A percentile compares a stretch with the other conserved stretches of the same genome.
These are phyloP conservation scores for Eupithecia abbreviata DNA, from an alignment of 2,888 invertebrate species.

Conservation along the genomic window DNA sequence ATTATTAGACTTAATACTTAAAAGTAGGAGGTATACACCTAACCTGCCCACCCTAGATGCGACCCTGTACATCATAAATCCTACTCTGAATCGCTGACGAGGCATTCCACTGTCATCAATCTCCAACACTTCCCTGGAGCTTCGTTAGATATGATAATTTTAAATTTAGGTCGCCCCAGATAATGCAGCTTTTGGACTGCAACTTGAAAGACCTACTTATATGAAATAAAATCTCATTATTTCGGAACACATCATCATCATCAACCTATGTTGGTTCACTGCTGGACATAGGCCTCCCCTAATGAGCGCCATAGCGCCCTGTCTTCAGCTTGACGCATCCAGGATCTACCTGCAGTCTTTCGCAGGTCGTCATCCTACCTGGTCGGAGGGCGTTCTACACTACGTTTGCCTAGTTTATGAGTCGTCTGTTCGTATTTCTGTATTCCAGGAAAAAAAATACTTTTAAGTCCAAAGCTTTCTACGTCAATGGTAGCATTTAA, in stretches of 20 bases:
- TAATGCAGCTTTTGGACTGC: slow-evolving; percentile 1
- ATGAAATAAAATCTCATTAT: too few species aligned
- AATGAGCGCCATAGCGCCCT: too few species aligned
- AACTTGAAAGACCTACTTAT: not conserved
- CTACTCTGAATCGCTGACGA: slow-evolving; percentile 21
- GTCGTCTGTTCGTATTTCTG: not conserved
- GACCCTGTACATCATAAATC: slow-evolving; percentile 23
- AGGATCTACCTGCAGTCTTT: too few species aligned
- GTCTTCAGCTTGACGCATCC: too few species aligned
- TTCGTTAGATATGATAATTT: slow-evolving; percentile 38
- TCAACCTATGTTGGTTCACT: too few species aligned
- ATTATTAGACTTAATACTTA: too few species aligned
- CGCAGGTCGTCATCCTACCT: too few species aligned
- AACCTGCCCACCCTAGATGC: slow-evolving; percentile 1
- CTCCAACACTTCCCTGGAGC: slow-evolving; percentile 22
- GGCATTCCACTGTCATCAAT: slow-evolving; percentile 29
- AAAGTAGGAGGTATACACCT: too few species aligned
- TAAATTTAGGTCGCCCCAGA: slow-evolving; percentile 16
- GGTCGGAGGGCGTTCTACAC: too few species aligned
- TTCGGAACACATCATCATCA: too few species aligned
- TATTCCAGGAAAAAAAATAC: not conserved
- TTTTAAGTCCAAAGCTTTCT: slow-evolving; percentile 12
- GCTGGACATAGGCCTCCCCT: too few species aligned
- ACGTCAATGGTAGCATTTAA: not conserved
- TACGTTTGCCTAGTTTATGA: not conserved